phyloP scores from a whole-genome alignment of 2,797 vertebrate genomes.

The Astyanax mexicanus region DNA sequence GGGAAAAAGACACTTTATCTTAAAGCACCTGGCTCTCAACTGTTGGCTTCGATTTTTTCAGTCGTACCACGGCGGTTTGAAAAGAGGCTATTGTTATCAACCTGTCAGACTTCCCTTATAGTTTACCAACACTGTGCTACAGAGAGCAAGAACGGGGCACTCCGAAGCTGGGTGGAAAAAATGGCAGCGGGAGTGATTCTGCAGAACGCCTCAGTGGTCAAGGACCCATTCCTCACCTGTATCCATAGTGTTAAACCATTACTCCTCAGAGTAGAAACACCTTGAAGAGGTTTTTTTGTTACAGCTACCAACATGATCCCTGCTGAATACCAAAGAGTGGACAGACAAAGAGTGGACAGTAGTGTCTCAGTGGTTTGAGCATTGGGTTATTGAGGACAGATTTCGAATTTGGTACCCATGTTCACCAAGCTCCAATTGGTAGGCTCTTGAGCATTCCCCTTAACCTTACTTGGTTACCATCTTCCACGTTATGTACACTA shows the following conservation, averaged over 20 bases:
- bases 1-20: conserved; percentile 36
- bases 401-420: too few species aligned
- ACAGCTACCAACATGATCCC: neutral
- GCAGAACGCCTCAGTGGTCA: neutral
- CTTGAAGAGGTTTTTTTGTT: neutral
- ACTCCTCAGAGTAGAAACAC: neutral
- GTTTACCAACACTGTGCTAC: conserved; percentile 9
- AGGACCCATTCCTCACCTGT: neutral
- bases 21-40: conserved; percentile 10
- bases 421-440: too few species aligned
- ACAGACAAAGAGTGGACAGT: too few species aligned
- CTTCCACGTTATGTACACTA: too few species aligned
- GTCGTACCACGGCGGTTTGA: neutral
- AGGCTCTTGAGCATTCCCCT: too few species aligned
- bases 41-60: conserved; percentile 13
- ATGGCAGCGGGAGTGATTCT: neutral
- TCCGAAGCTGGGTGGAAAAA: neutral
- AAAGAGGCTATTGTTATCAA: conserved; percentile 44
- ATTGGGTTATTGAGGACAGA: too few species aligned
- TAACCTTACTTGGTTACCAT: too few species aligned
- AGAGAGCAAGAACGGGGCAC: too few species aligned
- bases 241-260: neutral
- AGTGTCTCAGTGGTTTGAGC: too few species aligned
- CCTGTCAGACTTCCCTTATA: conserved; percentile 37
- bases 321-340: neutral